Conservation (phyloP, 2,888 invertebrate genomes). For the Drosophila helvetica region DNA sequence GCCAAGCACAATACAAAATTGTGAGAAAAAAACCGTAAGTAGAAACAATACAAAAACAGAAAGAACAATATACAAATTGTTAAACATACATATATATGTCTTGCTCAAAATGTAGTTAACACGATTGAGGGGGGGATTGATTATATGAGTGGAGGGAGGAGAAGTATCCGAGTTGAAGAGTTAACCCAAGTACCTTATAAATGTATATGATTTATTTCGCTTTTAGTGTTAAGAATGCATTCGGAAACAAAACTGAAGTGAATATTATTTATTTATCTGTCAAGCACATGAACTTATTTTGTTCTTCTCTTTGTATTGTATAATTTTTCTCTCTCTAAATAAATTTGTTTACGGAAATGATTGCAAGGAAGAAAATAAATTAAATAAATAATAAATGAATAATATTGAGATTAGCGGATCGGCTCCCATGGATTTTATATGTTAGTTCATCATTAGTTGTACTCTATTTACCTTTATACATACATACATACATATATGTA, state of each 20-base stretch:
- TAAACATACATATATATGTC: conserved; percentile 25
- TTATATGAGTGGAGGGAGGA: conserved; percentile 20
- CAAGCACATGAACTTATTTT: conserved; percentile 22
- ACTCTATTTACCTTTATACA: conserved; percentile 6
- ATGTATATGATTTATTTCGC: conserved; percentile 69
- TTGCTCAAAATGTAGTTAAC: conserved; percentile 73
- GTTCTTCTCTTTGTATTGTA: conserved; percentile 4
- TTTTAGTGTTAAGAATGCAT: conserved; percentile 55
- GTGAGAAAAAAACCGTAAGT: conserved; percentile 8
- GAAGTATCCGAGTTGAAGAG: conserved; percentile 53
- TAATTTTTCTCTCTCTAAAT: conserved; percentile 4
- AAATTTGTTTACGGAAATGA: neutral
- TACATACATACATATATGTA: neutral
- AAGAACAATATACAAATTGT: conserved; percentile 39
- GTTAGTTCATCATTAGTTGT: conserved; percentile 6
- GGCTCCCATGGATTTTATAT: neutral
- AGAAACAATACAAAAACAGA: conserved; percentile 30
- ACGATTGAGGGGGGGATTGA: conserved; percentile 24
- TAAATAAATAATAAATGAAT: neutral
- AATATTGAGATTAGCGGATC: conserved; percentile 9
- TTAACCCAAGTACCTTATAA: conserved; percentile 78
- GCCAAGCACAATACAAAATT: conserved; percentile 61
- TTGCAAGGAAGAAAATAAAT: neutral
- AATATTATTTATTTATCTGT: conserved; percentile 54
- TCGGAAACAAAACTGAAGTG: conserved; percentile 43